Conservation (phyloP, 30 jellyfish, hydroid and myxozoan genomes). For the Aurelia sp. region DNA sequence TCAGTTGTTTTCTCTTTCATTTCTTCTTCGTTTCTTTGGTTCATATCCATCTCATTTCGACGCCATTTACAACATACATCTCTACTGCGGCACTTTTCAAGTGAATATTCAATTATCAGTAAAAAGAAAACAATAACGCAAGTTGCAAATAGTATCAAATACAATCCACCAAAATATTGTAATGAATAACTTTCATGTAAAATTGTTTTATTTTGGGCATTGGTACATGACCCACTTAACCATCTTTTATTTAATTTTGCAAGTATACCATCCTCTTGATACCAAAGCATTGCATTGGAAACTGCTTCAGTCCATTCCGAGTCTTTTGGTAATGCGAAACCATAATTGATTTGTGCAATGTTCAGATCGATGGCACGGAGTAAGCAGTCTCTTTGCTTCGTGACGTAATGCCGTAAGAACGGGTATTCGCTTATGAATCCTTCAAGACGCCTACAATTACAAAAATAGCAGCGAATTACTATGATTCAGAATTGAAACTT, state of each 20-base stretch:
- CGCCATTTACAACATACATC: too few species aligned
- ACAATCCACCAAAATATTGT: conserved; percentile 68
- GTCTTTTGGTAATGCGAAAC: conserved; percentile 67
- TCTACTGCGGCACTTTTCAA: too few species aligned
- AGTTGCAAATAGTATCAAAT: conserved; percentile 38
- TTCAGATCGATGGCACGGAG: conserved; percentile 47
- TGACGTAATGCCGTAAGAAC: conserved; percentile 52
- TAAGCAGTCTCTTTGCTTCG: conserved; percentile 63
- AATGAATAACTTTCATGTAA: not conserved
- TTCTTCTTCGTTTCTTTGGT: too few species aligned
- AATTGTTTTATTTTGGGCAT: not conserved
- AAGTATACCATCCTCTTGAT: conserved; percentile 28
- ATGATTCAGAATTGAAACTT: too few species aligned
- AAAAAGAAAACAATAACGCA: not conserved
- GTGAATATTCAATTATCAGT: too few species aligned
- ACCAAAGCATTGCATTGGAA: conserved; percentile 30
- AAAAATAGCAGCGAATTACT: too few species aligned
- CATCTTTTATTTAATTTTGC: conserved; percentile 49
- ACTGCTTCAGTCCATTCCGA: conserved; percentile 19
- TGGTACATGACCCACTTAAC: conserved; percentile 58
- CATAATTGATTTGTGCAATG: conserved; percentile 34
- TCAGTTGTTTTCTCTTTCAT: too few species aligned
- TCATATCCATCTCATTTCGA: too few species aligned
- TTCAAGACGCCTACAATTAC: conserved; percentile 48
- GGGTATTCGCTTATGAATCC: conserved; percentile 74